A percentile compares a stretch with the other conserved stretches of the same genome.
These are phyloP conservation scores for Megamerina dolium DNA, from an alignment of 2,888 invertebrate species.

Conservation along the genomic window DNA sequence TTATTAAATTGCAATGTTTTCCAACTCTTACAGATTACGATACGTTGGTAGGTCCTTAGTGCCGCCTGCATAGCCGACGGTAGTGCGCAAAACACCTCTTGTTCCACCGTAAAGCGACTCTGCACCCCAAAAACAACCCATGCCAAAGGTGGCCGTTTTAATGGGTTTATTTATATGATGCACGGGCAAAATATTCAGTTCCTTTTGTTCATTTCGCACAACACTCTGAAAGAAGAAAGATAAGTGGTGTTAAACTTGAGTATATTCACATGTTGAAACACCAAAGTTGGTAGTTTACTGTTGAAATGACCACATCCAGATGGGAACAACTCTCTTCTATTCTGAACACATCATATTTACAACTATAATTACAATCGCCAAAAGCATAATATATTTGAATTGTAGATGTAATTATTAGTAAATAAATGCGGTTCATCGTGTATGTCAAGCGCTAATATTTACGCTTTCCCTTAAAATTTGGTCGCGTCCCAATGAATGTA, in stretches of 20 bases:
- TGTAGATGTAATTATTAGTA: no score
- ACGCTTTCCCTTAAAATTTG: no score
- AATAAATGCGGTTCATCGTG: no score
- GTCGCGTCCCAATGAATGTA: no score
- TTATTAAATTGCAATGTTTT: conserved; percentile 15
- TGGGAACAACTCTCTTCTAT: not conserved
- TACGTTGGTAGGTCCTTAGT: conserved; percentile 75
- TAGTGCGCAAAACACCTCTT: conserved; percentile 74
- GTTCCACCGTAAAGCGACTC: conserved; percentile 71
- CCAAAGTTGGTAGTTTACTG: no score
- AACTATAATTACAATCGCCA: not conserved
- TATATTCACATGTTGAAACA: no score
- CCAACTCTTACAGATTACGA: conserved; percentile 68
- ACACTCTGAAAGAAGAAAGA: conserved; percentile 32
- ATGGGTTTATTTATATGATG: conserved; percentile 37
- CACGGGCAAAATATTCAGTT: conserved; percentile 37
- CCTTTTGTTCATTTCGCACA: conserved; percentile 45
- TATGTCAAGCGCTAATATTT: no score
- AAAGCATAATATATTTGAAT: no score
- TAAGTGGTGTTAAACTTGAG: no score
- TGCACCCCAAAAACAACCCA: conserved; percentile 93
- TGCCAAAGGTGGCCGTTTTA: conserved; percentile 72
- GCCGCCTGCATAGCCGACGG: conserved; percentile 91
- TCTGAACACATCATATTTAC: conserved; percentile 6
- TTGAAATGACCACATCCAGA: not conserved